Conservation (phyloP, 2,888 invertebrate genomes). For the Dryocosmus kuriphilus region DNA sequence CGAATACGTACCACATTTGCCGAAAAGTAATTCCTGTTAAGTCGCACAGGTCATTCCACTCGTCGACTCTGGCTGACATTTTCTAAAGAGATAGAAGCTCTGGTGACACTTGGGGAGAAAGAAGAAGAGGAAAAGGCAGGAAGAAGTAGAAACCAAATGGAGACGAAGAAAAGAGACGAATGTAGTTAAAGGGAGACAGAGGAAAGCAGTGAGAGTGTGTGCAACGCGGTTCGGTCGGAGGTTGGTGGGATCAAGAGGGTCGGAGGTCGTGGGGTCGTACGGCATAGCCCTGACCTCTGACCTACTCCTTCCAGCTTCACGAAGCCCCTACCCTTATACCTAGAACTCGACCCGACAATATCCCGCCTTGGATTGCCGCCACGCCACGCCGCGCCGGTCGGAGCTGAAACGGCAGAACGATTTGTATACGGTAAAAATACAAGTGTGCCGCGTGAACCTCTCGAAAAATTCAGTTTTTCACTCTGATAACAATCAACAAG, state of each 20-base stretch:
- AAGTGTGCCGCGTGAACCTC: slow-evolving; percentile 42
- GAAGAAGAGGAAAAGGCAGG: not conserved
- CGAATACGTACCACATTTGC: not conserved
- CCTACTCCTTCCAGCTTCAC: slow-evolving; percentile 64
- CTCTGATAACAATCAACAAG: not conserved
- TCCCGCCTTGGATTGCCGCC: slow-evolving; percentile 47
- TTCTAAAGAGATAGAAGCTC: not conserved
- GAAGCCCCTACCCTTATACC: slow-evolving; percentile 54
- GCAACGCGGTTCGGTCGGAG: slow-evolving; percentile 62
- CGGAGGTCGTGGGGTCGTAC: slow-evolving; percentile 74
- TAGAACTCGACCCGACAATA: slow-evolving; percentile 50
- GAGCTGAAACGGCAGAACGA: slow-evolving; percentile 49
- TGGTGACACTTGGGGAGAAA: not conserved
- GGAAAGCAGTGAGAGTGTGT: slow-evolving; percentile 44
- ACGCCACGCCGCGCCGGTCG: too few relatives aligned
- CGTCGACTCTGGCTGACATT: not conserved
- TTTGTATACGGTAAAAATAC: slow-evolving; percentile 52
- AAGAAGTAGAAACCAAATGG: slow-evolving; percentile 18
- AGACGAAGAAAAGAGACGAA: slow-evolving; percentile 49
- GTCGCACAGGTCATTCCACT: not conserved
- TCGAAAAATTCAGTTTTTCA: not conserved
- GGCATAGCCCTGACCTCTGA: slow-evolving; percentile 75
- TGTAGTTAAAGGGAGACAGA: slow-evolving; percentile 56
- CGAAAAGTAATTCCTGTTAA: not conserved
- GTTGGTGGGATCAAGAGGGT: slow-evolving; percentile 73